Evolutionary conservation across 2,113 vertebrate genomes (phyloP).

Genomic region (pig (Sus scrofa)): DNA sequence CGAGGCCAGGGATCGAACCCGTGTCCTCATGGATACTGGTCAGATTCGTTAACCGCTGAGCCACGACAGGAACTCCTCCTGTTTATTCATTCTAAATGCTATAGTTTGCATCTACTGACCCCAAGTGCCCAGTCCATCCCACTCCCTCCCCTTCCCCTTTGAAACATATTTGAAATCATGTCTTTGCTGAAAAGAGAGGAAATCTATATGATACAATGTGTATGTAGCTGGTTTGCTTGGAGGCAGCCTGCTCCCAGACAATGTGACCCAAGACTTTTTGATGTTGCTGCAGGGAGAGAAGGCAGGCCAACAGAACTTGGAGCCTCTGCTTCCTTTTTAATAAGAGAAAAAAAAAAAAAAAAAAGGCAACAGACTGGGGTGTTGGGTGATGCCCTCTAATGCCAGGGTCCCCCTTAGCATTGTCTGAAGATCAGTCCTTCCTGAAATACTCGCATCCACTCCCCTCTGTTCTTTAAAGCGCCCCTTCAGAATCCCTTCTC

Average conservation of each 20-base stretch:
- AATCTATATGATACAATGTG: background rate
- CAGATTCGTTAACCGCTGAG: too few species aligned
- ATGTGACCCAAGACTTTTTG: background rate
- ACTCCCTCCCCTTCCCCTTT: background rate
- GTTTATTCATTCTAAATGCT: too few species aligned
- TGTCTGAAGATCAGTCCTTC: background rate
- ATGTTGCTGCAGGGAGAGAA: background rate
- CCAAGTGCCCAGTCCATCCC: too few species aligned
- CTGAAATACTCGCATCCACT: constrained; percentile 40
- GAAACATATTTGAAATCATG: background rate
- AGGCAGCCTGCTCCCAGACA: background rate
- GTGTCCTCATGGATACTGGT: too few species aligned
- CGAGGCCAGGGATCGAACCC: too few species aligned
- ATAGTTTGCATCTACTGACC: too few species aligned
- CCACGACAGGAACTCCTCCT: too few species aligned
- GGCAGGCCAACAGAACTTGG: background rate
- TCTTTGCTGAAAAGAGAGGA: background rate
- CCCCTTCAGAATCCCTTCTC: background rate
- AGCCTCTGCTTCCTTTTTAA: background rate
- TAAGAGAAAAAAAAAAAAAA: background rate
- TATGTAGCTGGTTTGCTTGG: background rate
- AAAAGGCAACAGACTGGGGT: background rate
- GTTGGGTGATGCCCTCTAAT: background rate
- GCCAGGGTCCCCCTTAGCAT: background rate
- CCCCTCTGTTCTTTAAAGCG: background rate